phyloP scores from a whole-genome alignment of 2,113 vertebrate genomes.

The Geothlypis trichas region DNA sequence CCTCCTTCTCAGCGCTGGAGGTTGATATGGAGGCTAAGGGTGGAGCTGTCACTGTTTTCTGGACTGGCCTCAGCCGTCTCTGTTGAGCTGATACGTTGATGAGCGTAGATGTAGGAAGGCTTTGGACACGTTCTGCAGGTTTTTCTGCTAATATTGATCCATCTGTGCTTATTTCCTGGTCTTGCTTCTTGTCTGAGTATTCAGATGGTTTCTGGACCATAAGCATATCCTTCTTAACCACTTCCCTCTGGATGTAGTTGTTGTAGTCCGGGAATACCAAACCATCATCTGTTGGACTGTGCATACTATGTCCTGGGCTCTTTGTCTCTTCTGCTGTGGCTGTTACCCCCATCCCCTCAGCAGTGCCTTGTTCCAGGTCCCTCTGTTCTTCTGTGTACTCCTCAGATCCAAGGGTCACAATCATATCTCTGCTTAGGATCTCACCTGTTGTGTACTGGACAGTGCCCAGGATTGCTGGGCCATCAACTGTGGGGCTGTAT shows the following conservation, averaged over 20 bases:
- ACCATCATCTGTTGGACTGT: too few relatives aligned
- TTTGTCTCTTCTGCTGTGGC: not conserved
- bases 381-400: not conserved
- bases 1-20: fast-evolving
- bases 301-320: fast-evolving
- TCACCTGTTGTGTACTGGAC: not conserved
- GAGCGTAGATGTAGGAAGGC: not conserved
- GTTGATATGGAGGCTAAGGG: not conserved
- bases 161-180: not conserved
- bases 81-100: fast-evolving
- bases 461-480: not conserved
- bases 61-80: not conserved
- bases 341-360: not conserved
- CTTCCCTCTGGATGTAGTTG: fast-evolving
- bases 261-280: fast-evolving
- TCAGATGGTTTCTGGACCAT: not conserved
- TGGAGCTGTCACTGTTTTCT: not conserved
- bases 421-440: not conserved
- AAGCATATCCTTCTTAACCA: not conserved
- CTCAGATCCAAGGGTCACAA: not conserved
- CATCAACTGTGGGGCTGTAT: not conserved
- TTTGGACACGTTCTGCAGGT: fast-evolving
- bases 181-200: not conserved
- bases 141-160: not conserved
- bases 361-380: not conserved